phyloP scores from a whole-genome alignment of 1,140 invertebrate species.

The Magallana angulata region DNA sequence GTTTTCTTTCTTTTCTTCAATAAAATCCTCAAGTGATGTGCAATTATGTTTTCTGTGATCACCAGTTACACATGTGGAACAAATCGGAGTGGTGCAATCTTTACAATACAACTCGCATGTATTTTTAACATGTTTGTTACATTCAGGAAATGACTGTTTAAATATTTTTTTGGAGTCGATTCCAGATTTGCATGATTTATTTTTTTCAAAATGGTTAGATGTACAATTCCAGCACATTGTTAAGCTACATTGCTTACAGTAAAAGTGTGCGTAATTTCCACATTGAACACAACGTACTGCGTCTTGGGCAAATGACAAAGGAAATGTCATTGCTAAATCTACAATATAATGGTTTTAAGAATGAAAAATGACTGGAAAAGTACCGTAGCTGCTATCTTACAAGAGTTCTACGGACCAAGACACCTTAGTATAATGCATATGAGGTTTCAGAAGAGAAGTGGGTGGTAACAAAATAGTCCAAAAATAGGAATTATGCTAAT shows the following conservation, averaged over 20 bases:
- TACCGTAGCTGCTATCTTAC: no score
- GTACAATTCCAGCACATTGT: background rate
- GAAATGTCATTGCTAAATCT: no score
- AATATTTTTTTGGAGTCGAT: no score
- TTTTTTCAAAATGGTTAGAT: background rate
- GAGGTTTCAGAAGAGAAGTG: no score
- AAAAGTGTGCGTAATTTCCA: background rate
- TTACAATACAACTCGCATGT: background rate
- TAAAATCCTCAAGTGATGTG: background rate
- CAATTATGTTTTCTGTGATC: background rate
- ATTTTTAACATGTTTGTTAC: background rate
- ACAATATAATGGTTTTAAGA: no score
- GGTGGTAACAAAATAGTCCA: no score
- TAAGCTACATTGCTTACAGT: background rate
- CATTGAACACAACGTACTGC: background rate
- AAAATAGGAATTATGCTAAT: no score
- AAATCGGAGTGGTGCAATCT: background rate
- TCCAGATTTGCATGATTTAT: background rate
- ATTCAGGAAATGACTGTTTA: background rate
- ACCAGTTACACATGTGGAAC: background rate
- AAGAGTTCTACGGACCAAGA: no score
- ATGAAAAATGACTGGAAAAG: no score
- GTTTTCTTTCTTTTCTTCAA: background rate
- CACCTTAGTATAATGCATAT: no score
- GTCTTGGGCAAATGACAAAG: background rate